Base-by-base conservation (phyloP, 2,113 vertebrate species). In the Taxidea taxus region DNA sequence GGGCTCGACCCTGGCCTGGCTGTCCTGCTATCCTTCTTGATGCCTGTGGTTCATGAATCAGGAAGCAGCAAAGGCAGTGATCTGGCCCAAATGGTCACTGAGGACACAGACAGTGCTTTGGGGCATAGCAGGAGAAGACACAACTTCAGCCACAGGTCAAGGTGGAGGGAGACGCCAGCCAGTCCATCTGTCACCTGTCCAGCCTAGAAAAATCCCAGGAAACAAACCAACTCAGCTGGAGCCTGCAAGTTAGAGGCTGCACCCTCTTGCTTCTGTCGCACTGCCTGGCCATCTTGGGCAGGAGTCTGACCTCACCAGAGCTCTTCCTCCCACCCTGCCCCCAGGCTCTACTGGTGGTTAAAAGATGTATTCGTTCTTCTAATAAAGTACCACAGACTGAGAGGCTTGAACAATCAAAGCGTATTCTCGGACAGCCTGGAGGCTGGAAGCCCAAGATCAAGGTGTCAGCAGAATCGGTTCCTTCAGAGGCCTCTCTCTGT, bases 241-340 rank as follows among this genome's bases (percentile, higher is more conserved):
- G 21, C 31, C 64, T 4, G 0, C 42, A 62, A 29, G 47, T 11
- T 34, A 8, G 20, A 25, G 29, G 39, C 81, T 6, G 47, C 62
- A 37, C 18, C 47, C 7, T 0, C 25, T 7, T n/a, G n/a, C 8
- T 34, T 34, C 7, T 1, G 39, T 6, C 15, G 1, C 12, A 0
- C 58, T 60, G 15, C 62, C 39, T 4, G 60, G 12, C n/a, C 15
- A 0, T 29, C 25, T 60, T 1, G 1, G 54, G 37, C 72, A 62
- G 31, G n/a, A 7, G 16, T 56, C 42, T 58, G 88, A 60, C 60
- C 77, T 49, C 66, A 15, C 66, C 39, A 18, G 23, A 77, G 15
- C 62, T 70, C 62, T 4, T 27, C 11, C 20, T 51, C 21, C 66
- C 37, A 7, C 64, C 64, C 47, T n/a, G n/a, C n/a, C 14, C 58